Percentiles rank a stretch among this genome's conserved stretches.
Conservation (phyloP, 2,888 invertebrate genomes). For the Syritta pipiens region DNA sequence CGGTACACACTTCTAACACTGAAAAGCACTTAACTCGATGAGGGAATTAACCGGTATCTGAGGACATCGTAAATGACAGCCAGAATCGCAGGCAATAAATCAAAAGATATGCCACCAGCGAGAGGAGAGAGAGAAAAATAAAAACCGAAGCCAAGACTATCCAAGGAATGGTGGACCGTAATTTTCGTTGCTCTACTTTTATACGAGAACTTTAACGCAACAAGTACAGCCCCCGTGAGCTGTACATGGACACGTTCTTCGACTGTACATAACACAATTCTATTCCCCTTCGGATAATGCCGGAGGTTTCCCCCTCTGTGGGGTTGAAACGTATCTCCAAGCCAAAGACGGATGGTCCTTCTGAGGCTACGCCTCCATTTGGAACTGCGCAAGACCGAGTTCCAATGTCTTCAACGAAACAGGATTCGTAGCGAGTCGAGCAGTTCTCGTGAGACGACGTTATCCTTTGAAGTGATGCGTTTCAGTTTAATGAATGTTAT, state of each 20-base stretch:
- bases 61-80: conserved; percentile 43
- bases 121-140: conserved; percentile 5
- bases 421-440: too few relatives aligned
- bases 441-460: too few relatives aligned
- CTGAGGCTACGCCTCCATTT: conserved; percentile 38
- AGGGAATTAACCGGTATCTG: conserved; percentile 52
- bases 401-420: not conserved
- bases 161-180: conserved; percentile 14
- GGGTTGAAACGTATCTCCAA: conserved; percentile 28
- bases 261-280: not conserved
- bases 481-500: not conserved
- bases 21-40: conserved; percentile 71
- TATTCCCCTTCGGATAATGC: conserved; percentile 64
- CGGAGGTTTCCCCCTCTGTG: conserved; percentile 32
- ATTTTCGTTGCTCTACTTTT: conserved; percentile 39
- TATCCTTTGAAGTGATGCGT: not conserved
- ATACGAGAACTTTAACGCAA: conserved; percentile 44
- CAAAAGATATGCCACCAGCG: conserved; percentile 18
- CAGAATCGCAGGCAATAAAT: conserved; percentile 53
- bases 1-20: conserved; percentile 68
- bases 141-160: conserved; percentile 6
- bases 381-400: conserved; percentile 46
- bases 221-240: conserved; percentile 26
- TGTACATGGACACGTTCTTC: not conserved
- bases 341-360: conserved; percentile 11